phyloP scores from a whole-genome alignment of 1,140 invertebrate species.

The Drosophila athabasca region DNA sequence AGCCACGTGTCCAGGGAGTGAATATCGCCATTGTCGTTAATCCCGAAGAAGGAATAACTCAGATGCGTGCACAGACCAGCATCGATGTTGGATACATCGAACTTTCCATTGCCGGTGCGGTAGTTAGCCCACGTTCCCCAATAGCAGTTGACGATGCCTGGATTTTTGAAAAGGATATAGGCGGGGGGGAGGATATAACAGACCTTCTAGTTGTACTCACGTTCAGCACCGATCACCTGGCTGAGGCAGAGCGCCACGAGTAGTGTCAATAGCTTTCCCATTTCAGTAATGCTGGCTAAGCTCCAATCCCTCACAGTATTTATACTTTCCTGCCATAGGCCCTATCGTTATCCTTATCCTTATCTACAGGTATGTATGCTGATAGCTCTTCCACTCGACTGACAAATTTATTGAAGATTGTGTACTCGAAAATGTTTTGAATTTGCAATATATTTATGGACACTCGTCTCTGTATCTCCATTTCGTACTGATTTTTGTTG shows the following conservation, averaged over 20 bases:
- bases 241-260: slow-evolving; percentile 46
- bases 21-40: slow-evolving; percentile 84
- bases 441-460: slow-evolving; percentile 34
- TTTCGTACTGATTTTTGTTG: slow-evolving; percentile 9
- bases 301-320: slow-evolving; percentile 11
- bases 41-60: slow-evolving; percentile 89
- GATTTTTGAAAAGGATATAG: neutral
- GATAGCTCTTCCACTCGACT: slow-evolving; percentile 17
- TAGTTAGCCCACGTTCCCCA: slow-evolving; percentile 90
- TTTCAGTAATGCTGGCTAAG: slow-evolving; percentile 27
- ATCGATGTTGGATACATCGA: slow-evolving; percentile 87
- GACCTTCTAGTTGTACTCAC: slow-evolving; percentile 30
- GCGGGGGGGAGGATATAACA: neutral
- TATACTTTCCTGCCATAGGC: slow-evolving; percentile 31
- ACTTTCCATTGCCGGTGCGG: slow-evolving; percentile 87
- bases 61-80: slow-evolving; percentile 89
- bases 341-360: slow-evolving; percentile 40
- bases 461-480: slow-evolving; percentile 18
- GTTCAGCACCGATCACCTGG: slow-evolving; percentile 48
- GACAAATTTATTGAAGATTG: slow-evolving; percentile 43
- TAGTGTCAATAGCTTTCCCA: slow-evolving; percentile 60
- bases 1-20: slow-evolving; percentile 62
- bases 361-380: too few species aligned
- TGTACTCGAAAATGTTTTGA: slow-evolving; percentile 12
- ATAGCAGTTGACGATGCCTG: slow-evolving; percentile 87